A percentile compares a stretch with the other conserved stretches of the same genome.
Evolutionary conservation across 2,888 invertebrate species (phyloP).

Genomic region (Andrena chrysosceles): DNA sequence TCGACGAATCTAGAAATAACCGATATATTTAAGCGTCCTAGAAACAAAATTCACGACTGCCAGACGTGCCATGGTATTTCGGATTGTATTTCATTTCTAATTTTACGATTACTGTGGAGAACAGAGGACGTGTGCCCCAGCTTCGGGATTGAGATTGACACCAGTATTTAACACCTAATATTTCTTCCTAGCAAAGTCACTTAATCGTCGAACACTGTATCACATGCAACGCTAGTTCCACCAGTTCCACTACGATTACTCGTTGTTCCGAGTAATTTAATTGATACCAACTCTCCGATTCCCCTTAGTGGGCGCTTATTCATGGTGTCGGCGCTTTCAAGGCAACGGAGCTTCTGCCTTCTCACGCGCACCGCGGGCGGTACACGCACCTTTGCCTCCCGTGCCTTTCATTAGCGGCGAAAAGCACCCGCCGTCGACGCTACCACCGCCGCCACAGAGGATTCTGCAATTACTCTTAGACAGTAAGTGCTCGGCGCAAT

Average conservation of each 20-base stretch:
- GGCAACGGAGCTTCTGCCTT: slow-evolving; percentile 22
- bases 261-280: slow-evolving; percentile 38
- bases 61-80: background rate
- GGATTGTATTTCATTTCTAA: too few relatives aligned
- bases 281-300: slow-evolving; percentile 14
- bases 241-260: background rate
- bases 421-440: slow-evolving; percentile 59
- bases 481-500: slow-evolving; percentile 66
- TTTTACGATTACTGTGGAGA: too few relatives aligned
- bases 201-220: background rate
- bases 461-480: slow-evolving; percentile 69
- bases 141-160: slow-evolving; percentile 16
- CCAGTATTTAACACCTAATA: too few relatives aligned
- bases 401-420: slow-evolving; percentile 67
- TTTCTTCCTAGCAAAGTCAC: background rate
- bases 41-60: background rate
- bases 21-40: background rate
- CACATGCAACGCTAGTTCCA: too few relatives aligned
- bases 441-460: slow-evolving; percentile 42
- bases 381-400: slow-evolving; percentile 54
- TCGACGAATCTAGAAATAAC: slow-evolving; percentile 37
- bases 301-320: slow-evolving; percentile 11
- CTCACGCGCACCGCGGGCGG: background rate
- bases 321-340: slow-evolving; percentile 26
- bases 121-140: background rate